Evolutionary conservation across 2,797 vertebrate genomes (phyloP), one percentile per base, ranked within the genome.

Genomic region (Typhlichthys subterraneus): DNA sequence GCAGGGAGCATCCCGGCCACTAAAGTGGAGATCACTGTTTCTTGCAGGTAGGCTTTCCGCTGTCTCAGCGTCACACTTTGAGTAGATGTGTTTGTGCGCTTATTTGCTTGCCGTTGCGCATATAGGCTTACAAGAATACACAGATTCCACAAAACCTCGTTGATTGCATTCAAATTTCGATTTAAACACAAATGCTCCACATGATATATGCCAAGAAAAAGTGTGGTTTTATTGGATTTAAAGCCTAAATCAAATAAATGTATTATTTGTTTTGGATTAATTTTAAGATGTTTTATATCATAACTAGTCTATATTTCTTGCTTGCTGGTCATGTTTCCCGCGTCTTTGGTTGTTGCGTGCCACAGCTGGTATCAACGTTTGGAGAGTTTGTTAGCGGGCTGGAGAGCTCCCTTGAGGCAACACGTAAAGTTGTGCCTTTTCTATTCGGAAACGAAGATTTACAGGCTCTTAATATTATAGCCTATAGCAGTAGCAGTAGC

Each of bases 21-120:
- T 78, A 97, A 95, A 78, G 96, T 98, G 89, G 96, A 98, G 91
- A 93, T 98, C 87, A 96, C 95, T 59, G 96, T 98, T 72, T 98
- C 96, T 38, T 98, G 96, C 95, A 97, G 96, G 96, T 97, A 85
- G 88, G 83, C 63, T 4, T 8, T 13, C 45, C 60, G 54, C 57
- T 62, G 50, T 68, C 67, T 48, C 31, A 23, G 19, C 19, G 19
- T 23, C 19, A 23, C 8, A 64, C 29, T 61, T 61, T 59, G 74
- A 57, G 45, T 19, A 77, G 56, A 61, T 59, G 33, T 38, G 33
- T 38, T 14, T 48, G 59, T 48, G 69, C 74, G 73, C 66, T 59
- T 61, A 55, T 58, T 11, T 19, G 59, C 57, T 33, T 60, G 11
- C 19, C 6, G 14, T 15, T 51, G 5, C 4, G 33, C 33, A 23